These are phyloP conservation scores for Athripsodes cinereus DNA, from an alignment of 2,888 invertebrate species.

Conservation along the genomic window DNA sequence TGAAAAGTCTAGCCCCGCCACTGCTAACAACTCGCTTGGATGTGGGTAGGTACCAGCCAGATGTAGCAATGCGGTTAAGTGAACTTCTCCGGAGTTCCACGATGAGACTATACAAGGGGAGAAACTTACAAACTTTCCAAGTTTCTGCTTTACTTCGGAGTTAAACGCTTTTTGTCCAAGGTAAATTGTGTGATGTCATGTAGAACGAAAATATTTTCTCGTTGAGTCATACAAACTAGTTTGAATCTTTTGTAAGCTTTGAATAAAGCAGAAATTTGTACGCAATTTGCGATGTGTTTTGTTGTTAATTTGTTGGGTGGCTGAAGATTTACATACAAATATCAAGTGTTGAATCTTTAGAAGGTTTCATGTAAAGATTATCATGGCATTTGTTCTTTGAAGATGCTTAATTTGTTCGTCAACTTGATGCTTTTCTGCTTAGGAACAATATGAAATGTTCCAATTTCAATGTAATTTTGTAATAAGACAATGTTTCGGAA, in stretches of 20 bases:
- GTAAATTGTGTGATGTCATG: slow-evolving; percentile 1
- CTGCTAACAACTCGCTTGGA: no score
- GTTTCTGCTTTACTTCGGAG: slow-evolving; percentile 5
- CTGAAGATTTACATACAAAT: slow-evolving; percentile 1
- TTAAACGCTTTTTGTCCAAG: slow-evolving; percentile 8
- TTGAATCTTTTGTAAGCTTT: neutral
- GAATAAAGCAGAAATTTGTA: neutral
- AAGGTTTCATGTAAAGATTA: neutral
- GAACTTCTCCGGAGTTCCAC: neutral
- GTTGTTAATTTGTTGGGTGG: neutral
- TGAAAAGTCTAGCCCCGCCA: no score
- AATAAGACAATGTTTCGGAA: no score
- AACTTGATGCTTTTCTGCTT: neutral
- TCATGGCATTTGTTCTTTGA: neutral
- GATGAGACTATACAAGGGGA: neutral
- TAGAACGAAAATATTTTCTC: slow-evolving; percentile 4
- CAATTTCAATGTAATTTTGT: no score
- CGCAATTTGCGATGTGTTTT: neutral
- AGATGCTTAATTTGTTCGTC: neutral
- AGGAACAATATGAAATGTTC: no score
- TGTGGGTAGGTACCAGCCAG: neutral
- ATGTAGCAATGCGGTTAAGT: neutral
- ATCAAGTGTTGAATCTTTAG: neutral
- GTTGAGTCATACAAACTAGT: neutral
- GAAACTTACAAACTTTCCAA: slow-evolving; percentile 2